A percentile compares a stretch with the other conserved stretches of the same genome.
phyloP scores from a whole-genome alignment of 2,888 invertebrate genomes.

The Philonicus albiceps region DNA sequence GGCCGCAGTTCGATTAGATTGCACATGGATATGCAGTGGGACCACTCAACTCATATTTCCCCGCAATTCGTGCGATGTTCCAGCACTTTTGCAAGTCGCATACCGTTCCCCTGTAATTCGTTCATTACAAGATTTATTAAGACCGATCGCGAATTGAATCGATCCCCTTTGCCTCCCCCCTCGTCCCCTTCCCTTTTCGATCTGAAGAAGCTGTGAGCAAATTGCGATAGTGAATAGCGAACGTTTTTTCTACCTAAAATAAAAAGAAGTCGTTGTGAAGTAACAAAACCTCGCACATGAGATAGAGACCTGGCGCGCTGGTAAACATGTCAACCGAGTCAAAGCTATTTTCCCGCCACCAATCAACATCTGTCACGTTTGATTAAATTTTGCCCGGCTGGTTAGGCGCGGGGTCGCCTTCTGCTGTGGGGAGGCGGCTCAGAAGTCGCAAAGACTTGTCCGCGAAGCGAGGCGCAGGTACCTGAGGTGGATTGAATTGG shows the following conservation, averaged over 20 bases:
- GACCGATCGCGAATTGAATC: not conserved
- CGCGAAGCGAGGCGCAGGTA: not conserved
- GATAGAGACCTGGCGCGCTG: constrained; percentile 4
- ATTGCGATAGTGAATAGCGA: not conserved
- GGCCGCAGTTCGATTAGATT: not conserved
- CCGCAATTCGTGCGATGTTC: not conserved
- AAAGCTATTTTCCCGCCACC: constrained; percentile 33
- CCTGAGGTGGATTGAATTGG: not conserved
- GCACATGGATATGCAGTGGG: not conserved
- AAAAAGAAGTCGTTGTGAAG: not conserved
- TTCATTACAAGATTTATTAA: constrained; percentile 29
- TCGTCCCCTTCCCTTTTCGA: too few species aligned
- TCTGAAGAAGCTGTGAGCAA: not conserved
- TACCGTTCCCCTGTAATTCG: not conserved
- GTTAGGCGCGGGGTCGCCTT: not conserved
- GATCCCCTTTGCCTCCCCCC: not conserved
- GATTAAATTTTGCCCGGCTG: constrained; percentile 8
- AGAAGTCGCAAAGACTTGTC: not conserved
- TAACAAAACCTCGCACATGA: not conserved
- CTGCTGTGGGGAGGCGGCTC: not conserved
- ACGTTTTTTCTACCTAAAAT: not conserved
- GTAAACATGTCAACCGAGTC: constrained; percentile 32
- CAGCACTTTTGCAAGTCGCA: not conserved
- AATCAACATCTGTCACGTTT: constrained; percentile 33
- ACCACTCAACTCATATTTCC: not conserved